Evolutionary conservation across 2,888 invertebrate species (phyloP), one percentile per base, ranked within the genome.

Genomic region (Calameuta pallipes): DNA sequence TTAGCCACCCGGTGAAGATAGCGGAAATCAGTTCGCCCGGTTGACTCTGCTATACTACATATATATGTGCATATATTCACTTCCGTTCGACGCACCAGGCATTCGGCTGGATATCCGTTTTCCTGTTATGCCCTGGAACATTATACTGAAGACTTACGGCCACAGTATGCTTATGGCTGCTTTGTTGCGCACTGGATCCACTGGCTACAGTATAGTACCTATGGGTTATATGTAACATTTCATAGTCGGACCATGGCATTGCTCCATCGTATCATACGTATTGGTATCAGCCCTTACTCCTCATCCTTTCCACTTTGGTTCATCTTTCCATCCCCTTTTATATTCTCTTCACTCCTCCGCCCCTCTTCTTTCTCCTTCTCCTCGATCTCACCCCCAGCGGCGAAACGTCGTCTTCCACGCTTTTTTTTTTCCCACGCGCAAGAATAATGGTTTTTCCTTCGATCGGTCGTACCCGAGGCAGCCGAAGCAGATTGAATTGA

Each of bases 381-480:
- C 77, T 80, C 80, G 82, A 80, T 81, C 77, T 79, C 68, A 70
- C 73, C 35, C 76, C 74, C 73, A 41, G 36, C 75, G 79, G 73
- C 79, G 75, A 78, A 79, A 80, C 73, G 70, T 73, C 76, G 69
- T 75, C 69, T 23, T 76, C 73, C 33, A 74, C 34, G 15, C 71
- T 74, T 56, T 69, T 33, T 33, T 33, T 33, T 35, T n/a, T 68
- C 76, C 76, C 37, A 74, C n/a, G 75, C 69, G 35, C 75, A 86
- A 88, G 87, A 90, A 89, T 87, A 88, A 90, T 88, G 88, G 86
- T 83, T 89, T 88, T 86, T 86, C 87, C 85, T 88, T 86, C 87
- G 85, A 87, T 85, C 85, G 87, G 76, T 81, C 82, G 81, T 81
- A 76, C 82, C 76, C 74, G 76, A 74, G 78, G 41, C 77, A 76